phyloP scores from a whole-genome alignment of 2,797 vertebrate genomes.

The Poecilia velifera region DNA sequence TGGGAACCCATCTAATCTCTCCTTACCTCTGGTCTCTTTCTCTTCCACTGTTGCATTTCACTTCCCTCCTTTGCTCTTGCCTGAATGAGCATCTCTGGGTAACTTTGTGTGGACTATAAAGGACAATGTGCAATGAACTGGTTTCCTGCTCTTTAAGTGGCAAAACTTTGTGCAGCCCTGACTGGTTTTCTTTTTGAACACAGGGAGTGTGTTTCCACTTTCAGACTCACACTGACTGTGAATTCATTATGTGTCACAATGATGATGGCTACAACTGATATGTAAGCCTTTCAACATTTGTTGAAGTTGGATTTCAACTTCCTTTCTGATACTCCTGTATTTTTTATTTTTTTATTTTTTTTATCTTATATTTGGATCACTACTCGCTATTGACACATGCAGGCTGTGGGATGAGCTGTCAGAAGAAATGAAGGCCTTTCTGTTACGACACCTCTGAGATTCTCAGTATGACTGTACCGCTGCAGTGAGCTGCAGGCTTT shows the following conservation, averaged over 20 bases:
- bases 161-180: constrained; percentile 49
- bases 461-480: constrained; percentile 25
- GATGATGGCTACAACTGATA: constrained; percentile 40
- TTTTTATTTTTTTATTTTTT: constrained; percentile 1
- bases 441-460: neutral
- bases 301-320: constrained; percentile 21
- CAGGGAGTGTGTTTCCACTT: constrained; percentile 47
- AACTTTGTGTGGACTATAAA: constrained; percentile 63
- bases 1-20: constrained; percentile 69
- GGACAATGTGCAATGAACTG: constrained; percentile 43
- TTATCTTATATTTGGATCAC: neutral
- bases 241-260: constrained; percentile 38
- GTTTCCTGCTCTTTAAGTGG: constrained; percentile 60
- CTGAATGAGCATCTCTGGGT: constrained; percentile 61
- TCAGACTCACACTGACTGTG: constrained; percentile 48
- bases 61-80: constrained; percentile 30
- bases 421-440: neutral
- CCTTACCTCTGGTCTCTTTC: constrained; percentile 36
- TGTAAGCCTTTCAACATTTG: constrained; percentile 50
- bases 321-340: constrained; percentile 20
- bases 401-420: constrained; percentile 1
- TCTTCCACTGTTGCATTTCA: constrained; percentile 56
- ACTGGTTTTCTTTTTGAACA: constrained; percentile 58
- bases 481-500: constrained; percentile 62
- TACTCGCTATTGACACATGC: neutral